These are phyloP conservation scores for Ornithoptera alexandrae DNA, from an alignment of 2,888 invertebrate species.

Conservation along the genomic window DNA sequence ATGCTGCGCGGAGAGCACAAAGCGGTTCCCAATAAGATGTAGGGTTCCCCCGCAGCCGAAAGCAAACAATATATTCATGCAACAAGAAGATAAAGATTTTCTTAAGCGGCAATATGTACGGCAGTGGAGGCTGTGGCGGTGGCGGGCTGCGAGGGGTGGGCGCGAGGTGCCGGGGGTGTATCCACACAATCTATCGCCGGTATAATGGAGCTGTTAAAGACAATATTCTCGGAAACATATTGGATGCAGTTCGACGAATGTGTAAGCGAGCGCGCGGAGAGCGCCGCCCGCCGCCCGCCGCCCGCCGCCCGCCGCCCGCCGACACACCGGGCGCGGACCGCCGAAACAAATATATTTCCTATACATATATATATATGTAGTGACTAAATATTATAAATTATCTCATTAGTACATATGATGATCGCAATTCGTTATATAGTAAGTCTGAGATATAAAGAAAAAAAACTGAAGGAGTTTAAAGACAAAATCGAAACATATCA, in stretches of 20 bases:
- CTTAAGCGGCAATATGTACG: slow-evolving; percentile 37
- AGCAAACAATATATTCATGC: slow-evolving; percentile 65
- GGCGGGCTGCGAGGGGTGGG: neutral
- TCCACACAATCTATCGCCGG: slow-evolving; percentile 54
- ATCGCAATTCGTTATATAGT: too few species aligned
- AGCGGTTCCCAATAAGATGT: slow-evolving; percentile 33
- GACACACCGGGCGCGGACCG: too few species aligned
- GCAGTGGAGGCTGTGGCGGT: slow-evolving; percentile 19
- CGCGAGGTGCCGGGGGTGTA: slow-evolving; percentile 30
- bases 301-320: too few species aligned
- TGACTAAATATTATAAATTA: too few species aligned
- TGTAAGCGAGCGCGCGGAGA: slow-evolving; percentile 71
- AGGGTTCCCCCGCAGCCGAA: slow-evolving; percentile 17
- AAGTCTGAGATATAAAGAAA: too few species aligned
- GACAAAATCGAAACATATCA: too few species aligned
- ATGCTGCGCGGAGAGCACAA: slow-evolving; percentile 18
- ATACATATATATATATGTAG: too few species aligned
- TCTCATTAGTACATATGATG: too few species aligned
- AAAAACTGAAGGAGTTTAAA: too few species aligned
- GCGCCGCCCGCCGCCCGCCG: slow-evolving; percentile 23
- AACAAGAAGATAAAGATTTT: slow-evolving; percentile 42
- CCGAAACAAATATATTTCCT: too few species aligned
- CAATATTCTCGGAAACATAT: slow-evolving; percentile 78
- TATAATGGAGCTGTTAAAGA: slow-evolving; percentile 79
- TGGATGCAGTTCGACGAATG: slow-evolving; percentile 77